These are phyloP conservation scores for Porites rus DNA, from an alignment of 92 coral and sea anemone genomes.

Conservation along the genomic window DNA sequence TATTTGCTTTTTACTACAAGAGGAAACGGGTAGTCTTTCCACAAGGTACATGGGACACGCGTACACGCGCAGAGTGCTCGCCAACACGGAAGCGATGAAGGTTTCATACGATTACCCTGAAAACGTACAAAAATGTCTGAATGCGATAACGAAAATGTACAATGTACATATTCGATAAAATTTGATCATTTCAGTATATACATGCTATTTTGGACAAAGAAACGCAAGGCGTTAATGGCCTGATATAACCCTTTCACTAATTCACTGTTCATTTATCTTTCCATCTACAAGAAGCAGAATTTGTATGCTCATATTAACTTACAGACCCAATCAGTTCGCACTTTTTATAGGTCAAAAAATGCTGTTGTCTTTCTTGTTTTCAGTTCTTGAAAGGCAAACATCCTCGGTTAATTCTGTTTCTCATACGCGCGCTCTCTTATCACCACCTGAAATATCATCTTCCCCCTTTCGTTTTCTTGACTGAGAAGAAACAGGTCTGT, in stretches of 20 bases:
- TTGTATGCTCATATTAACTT: no score
- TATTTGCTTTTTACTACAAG: background rate
- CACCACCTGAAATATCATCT: conserved; percentile 42
- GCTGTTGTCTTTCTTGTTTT: background rate
- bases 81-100: background rate
- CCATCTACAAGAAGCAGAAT: no score
- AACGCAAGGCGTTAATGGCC: background rate
- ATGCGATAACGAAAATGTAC: no score
- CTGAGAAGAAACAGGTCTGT: conserved; percentile 55
- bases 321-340: no score
- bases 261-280: no score
- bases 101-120: background rate
- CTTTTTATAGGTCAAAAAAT: no score
- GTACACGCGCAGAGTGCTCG: no score
- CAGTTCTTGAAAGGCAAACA: background rate
- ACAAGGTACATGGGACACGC: background rate
- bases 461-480: conserved; percentile 85
- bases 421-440: conserved; percentile 47
- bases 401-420: background rate
- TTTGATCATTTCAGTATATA: background rate
- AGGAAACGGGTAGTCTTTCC: no score
- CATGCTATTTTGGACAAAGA: background rate
- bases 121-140: background rate
- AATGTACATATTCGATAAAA: background rate
- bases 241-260: background rate